Evolutionary conservation across 1,140 invertebrate species (phyloP).

Genomic region (Monochamus saltuarius): DNA sequence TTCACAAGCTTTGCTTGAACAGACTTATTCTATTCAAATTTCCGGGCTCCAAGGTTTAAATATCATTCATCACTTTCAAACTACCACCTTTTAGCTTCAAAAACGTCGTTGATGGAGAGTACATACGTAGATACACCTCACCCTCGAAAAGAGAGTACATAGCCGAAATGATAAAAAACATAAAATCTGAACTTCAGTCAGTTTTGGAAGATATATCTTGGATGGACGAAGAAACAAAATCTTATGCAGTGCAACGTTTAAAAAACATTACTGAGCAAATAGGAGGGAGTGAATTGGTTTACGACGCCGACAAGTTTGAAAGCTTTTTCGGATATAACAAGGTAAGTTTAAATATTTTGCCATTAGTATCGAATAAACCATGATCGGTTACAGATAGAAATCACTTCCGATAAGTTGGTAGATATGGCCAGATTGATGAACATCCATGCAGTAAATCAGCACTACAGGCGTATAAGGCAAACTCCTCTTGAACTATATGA

Average conservation of each 20-base stretch:
- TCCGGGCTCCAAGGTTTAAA: no score
- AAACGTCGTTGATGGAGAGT: slow-evolving; percentile 29
- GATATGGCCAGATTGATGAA: slow-evolving; percentile 4
- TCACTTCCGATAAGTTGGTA: slow-evolving; percentile 8
- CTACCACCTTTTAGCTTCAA: slow-evolving; percentile 24
- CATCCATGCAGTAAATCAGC: not conserved
- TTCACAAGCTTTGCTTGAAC: no score
- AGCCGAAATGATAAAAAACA: slow-evolving; percentile 28
- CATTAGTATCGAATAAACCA: no score
- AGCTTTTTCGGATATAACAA: slow-evolving; percentile 15
- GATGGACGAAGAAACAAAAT: slow-evolving; percentile 30
- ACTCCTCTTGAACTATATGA: not conserved
- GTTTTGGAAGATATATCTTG: slow-evolving; percentile 26
- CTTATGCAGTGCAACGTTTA: slow-evolving; percentile 13
- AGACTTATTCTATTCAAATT: no score
- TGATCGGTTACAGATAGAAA: not conserved
- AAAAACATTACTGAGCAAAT: slow-evolving; percentile 22
- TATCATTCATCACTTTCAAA: no score
- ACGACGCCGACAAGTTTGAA: slow-evolving; percentile 21
- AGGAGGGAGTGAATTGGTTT: slow-evolving; percentile 24
- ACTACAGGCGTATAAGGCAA: not conserved
- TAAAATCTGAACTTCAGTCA: slow-evolving; percentile 26
- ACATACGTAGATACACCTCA: slow-evolving; percentile 25
- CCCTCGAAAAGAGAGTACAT: slow-evolving; percentile 22
- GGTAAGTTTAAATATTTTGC: not conserved